Percentiles rank a stretch among this genome's conserved stretches.
phyloP scores from a whole-genome alignment of 92 coral and sea anemone species.

The Pocillopora meandrina region DNA sequence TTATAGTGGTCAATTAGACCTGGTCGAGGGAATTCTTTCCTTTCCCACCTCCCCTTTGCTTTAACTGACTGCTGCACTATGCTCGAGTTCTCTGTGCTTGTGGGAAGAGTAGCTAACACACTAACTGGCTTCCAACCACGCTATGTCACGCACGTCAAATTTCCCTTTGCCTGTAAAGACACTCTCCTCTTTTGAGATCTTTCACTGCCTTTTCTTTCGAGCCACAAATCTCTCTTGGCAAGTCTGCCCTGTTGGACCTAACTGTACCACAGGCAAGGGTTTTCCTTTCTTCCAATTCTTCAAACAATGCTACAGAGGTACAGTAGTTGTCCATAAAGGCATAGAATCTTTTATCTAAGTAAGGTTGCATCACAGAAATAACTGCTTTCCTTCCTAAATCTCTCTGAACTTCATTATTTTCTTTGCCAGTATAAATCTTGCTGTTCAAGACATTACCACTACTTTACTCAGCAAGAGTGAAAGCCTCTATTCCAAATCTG shows the following conservation, averaged over 20 bases:
- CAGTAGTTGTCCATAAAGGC: conserved; percentile 9
- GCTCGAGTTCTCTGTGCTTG: background rate
- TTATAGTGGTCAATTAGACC: conserved; percentile 12
- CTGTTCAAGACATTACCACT: no score
- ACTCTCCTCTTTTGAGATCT: conserved; percentile 11
- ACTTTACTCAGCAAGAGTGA: no score
- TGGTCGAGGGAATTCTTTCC: conserved; percentile 1
- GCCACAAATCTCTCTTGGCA: conserved; percentile 16
- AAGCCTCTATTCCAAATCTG: no score
- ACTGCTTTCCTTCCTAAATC: conserved; percentile 30
- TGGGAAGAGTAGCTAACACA: conserved; percentile 20
- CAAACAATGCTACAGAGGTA: no score
- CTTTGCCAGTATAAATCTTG: no score
- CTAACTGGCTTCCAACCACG: conserved; percentile 9
- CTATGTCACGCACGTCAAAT: background rate
- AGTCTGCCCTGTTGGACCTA: no score
- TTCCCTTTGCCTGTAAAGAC: conserved; percentile 15
- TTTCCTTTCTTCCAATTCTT: no score
- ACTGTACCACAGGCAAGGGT: conserved; percentile 32
- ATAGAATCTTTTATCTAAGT: conserved; percentile 16
- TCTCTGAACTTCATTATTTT: no score
- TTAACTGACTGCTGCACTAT: background rate
- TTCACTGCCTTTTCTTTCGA: conserved; percentile 7
- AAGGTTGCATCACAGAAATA: conserved; percentile 22
- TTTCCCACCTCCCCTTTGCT: background rate